phyloP scores from a whole-genome alignment of 2,113 vertebrate species.

The Urocolius indicus region DNA sequence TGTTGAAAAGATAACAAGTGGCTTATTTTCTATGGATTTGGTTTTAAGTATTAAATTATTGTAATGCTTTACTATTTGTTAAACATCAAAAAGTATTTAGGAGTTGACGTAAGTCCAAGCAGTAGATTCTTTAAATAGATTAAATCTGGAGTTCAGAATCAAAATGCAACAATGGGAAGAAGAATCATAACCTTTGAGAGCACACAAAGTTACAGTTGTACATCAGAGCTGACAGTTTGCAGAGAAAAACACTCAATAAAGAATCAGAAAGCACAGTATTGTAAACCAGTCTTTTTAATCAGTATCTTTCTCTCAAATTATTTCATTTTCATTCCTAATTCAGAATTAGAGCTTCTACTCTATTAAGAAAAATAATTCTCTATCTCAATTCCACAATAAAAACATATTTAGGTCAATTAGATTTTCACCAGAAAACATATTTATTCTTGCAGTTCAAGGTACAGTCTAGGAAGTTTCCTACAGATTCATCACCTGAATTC shows the following conservation, averaged over 20 bases:
- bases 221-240: not conserved
- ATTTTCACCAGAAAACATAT: not conserved
- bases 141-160: conserved; percentile 4
- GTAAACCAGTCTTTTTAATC: not conserved
- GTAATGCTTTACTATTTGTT: conserved; percentile 21
- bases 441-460: not conserved
- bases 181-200: not conserved
- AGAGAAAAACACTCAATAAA: not conserved
- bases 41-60: conserved; percentile 45
- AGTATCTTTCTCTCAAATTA: not conserved
- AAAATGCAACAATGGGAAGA: not conserved
- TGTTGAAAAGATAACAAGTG: conserved; percentile 40
- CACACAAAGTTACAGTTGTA: not conserved
- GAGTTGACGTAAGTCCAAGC: not conserved
- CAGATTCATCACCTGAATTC: not conserved
- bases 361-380: not conserved
- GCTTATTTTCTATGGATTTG: conserved; percentile 13
- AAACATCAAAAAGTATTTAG: not conserved
- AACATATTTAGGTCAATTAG: not conserved
- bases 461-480: not conserved
- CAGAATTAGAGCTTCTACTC: not conserved
- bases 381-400: not conserved
- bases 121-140: conserved; percentile 19
- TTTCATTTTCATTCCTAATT: not conserved
- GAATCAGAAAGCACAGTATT: not conserved